Percentiles rank a stretch among this genome's conserved stretches.
phyloP scores from a whole-genome alignment of 2,113 vertebrate genomes.

The Haliaeetus leucogaster region DNA sequence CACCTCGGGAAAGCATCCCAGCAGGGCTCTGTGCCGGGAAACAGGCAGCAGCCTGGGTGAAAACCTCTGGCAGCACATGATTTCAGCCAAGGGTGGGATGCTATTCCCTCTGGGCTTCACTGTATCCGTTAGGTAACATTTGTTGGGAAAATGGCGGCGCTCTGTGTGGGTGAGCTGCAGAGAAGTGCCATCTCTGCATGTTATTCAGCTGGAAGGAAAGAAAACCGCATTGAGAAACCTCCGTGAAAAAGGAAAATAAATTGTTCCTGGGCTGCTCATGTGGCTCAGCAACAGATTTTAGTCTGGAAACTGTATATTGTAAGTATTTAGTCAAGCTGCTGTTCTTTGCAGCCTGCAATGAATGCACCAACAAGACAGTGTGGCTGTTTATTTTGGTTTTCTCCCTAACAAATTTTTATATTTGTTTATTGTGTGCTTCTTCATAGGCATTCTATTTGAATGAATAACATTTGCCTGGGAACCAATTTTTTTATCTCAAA shows the following conservation, averaged over 20 bases:
- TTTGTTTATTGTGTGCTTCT: not conserved
- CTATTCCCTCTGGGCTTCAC: not conserved
- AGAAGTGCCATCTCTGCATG: not conserved
- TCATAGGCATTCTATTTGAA: not conserved
- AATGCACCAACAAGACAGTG: not conserved
- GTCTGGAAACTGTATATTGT: not conserved
- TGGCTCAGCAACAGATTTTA: not conserved
- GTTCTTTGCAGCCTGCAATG: not conserved
- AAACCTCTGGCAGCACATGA: accelerated
- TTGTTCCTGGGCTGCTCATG: accelerated
- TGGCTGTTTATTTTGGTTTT: not conserved
- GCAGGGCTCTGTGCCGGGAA: accelerated
- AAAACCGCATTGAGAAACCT: not conserved
- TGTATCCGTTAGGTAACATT: accelerated
- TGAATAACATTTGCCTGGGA: not conserved
- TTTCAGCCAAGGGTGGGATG: not conserved
- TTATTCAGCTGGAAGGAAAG: not conserved
- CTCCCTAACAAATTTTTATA: not conserved
- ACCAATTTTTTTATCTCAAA: not conserved
- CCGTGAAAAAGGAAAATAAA: not conserved
- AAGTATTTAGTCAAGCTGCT: not conserved
- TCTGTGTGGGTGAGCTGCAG: not conserved
- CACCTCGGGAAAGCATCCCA: not conserved
- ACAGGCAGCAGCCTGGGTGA: not conserved
- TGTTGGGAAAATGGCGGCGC: not conserved